phyloP scores from a whole-genome alignment of 2,797 vertebrate genomes.

The Smutsia temminckii region DNA sequence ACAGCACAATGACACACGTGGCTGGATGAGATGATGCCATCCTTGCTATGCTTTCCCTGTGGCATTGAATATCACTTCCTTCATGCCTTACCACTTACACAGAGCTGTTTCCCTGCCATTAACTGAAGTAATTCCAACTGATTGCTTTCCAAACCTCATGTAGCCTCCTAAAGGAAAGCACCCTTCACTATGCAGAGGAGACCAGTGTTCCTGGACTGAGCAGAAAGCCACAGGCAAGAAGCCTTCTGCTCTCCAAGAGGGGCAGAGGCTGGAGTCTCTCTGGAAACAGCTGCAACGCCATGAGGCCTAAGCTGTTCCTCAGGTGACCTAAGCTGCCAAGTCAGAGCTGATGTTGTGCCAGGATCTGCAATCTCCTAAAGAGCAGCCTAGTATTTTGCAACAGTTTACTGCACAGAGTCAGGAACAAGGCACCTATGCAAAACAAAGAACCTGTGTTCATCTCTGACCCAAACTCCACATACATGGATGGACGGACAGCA shows the following conservation, averaged over 20 bases:
- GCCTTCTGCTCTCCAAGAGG: neutral
- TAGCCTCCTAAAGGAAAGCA: neutral
- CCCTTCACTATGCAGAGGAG: neutral
- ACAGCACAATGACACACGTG: neutral
- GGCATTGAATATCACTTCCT: neutral
- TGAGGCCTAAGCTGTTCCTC: neutral
- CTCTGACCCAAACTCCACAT: neutral
- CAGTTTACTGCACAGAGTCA: neutral
- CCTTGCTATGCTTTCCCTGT: neutral
- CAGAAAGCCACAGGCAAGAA: constrained; percentile 17
- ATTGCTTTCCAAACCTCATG: neutral
- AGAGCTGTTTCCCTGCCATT: neutral
- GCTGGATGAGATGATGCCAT: neutral
- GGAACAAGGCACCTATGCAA: neutral
- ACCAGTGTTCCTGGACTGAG: neutral
- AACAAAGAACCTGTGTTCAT: constrained; percentile 5
- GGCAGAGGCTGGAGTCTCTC: neutral
- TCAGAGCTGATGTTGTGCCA: neutral
- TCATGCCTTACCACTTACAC: neutral
- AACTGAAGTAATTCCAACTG: neutral
- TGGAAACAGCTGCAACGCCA: neutral
- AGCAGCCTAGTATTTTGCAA: neutral
- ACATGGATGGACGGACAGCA: neutral
- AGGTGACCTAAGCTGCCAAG: neutral
- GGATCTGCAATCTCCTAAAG: neutral